These are phyloP conservation scores for Thymelicus acteon DNA, from an alignment of 2,888 invertebrate genomes.

Conservation along the genomic window DNA sequence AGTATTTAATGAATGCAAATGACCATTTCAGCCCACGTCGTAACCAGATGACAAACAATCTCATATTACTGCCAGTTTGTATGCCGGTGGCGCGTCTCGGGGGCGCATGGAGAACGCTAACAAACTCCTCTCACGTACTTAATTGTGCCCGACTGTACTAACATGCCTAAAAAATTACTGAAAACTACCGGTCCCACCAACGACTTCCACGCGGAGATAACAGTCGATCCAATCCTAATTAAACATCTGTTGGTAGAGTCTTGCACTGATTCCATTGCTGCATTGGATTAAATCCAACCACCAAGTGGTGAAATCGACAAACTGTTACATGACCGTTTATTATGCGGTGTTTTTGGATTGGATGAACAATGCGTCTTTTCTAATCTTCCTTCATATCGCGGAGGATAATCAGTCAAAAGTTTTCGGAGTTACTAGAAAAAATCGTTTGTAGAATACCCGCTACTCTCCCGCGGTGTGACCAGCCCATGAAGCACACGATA, in stretches of 20 bases:
- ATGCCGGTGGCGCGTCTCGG: conserved; percentile 44
- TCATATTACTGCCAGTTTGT: conserved; percentile 47
- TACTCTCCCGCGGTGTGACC: background rate
- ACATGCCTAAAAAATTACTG: conserved; percentile 35
- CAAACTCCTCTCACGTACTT: conserved; percentile 64
- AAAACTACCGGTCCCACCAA: background rate
- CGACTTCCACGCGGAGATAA: background rate
- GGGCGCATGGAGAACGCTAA: conserved; percentile 5
- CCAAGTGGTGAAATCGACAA: too few species aligned
- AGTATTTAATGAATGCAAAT: conserved; percentile 10
- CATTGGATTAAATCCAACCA: too few species aligned
- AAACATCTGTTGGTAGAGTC: too few species aligned
- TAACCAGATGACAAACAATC: conserved; percentile 14
- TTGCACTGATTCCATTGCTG: too few species aligned
- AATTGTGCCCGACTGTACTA: conserved; percentile 55
- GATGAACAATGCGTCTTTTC: too few species aligned
- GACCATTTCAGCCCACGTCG: conserved; percentile 24
- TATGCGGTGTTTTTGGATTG: too few species aligned
- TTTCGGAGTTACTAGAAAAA: too few species aligned
- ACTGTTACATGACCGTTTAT: too few species aligned
- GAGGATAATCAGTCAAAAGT: too few species aligned
- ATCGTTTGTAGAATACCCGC: background rate
- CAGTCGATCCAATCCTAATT: background rate
- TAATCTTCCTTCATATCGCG: too few species aligned
- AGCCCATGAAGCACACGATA: conserved; percentile 40